Percentiles rank a stretch among this genome's conserved stretches.
phyloP scores from a whole-genome alignment of 2,797 vertebrate genomes.

The Passerculus sandwichensis region DNA sequence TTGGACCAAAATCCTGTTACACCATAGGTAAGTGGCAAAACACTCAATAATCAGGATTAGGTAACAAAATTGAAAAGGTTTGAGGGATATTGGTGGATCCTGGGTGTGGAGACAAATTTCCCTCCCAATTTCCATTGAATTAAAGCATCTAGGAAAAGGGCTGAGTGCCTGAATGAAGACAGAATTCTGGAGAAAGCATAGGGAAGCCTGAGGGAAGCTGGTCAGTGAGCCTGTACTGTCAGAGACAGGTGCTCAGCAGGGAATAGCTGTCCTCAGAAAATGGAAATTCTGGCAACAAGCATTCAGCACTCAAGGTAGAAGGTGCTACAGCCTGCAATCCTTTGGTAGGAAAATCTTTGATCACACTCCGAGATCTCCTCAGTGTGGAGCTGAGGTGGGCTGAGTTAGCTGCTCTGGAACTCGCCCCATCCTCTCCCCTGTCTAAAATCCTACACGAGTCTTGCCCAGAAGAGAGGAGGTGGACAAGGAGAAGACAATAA shows the following conservation, averaged over 20 bases:
- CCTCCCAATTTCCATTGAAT: slow-evolving; percentile 1
- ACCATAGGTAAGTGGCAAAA: slow-evolving; percentile 1
- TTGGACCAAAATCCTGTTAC: slow-evolving; percentile 17
- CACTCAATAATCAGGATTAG: slow-evolving; percentile 23
- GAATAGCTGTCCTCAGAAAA: background rate
- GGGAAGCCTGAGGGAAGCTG: background rate
- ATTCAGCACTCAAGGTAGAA: background rate
- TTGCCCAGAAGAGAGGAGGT: background rate
- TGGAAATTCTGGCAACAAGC: background rate
- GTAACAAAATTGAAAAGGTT: slow-evolving; percentile 19
- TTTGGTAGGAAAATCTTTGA: background rate
- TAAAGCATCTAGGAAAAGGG: background rate
- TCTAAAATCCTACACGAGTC: background rate
- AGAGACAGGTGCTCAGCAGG: too few species aligned
- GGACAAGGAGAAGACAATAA: background rate
- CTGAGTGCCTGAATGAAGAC: background rate
- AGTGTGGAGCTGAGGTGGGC: background rate
- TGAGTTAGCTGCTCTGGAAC: background rate
- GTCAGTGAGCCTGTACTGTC: background rate
- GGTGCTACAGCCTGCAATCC: background rate
- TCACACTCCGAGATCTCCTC: rapidly evolving
- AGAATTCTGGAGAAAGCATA: background rate
- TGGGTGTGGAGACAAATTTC: slow-evolving; percentile 13
- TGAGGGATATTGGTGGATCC: background rate
- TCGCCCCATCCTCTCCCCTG: background rate